Base-by-base conservation (phyloP, 1,140 invertebrate genomes). In the Drosophila parabipectinata region DNA sequence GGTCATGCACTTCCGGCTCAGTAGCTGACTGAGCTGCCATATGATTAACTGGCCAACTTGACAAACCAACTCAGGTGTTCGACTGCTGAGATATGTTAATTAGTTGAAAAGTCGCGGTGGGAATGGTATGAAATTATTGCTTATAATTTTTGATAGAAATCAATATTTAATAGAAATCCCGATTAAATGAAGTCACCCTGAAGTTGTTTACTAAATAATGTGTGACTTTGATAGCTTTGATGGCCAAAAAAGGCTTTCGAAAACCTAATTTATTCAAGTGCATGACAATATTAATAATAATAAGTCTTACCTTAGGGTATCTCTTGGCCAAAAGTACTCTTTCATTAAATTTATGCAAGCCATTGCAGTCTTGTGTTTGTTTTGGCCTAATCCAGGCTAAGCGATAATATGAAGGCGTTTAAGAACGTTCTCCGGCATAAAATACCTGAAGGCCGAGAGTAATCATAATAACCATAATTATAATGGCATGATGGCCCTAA, bases 1-100 rank as follows among this genome's bases (percentile, higher is more conserved):
- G 64, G 81, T 61, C 81, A 75, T 85, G 81, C 81, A 87, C 56
- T 78, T 82, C 81, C 83, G 57, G 58, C 55, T 52, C 57, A 63
- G 37, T 26, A 37, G 50, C 52, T 44, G 63, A 37, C 45, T 44
- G 55, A 21, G 18, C 15, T 59, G 34, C 56, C 63, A 45, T 66
- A 56, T 67, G 64, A 61, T 82, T 60, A 88, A 78, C 57, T 72
- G 63, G 51, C 69, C 57, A 41, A 72, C 44, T 57, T 51, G 18
- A 28, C 30, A 8, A 54, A 15, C 12, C 37, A 28, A n/a, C 37
- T 63, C 50, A 60, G 41, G 51, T 63, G 18, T 39, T 14, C 10
- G 10, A 24, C 10, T 26, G 50, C 44, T 44, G 48, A 59, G 50
- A 59, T 59, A 77, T 87, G 78, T 28, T 63, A 80, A 84, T 85